Conservation (phyloP, 2,113 vertebrate genomes). For the Gavialis gangeticus region DNA sequence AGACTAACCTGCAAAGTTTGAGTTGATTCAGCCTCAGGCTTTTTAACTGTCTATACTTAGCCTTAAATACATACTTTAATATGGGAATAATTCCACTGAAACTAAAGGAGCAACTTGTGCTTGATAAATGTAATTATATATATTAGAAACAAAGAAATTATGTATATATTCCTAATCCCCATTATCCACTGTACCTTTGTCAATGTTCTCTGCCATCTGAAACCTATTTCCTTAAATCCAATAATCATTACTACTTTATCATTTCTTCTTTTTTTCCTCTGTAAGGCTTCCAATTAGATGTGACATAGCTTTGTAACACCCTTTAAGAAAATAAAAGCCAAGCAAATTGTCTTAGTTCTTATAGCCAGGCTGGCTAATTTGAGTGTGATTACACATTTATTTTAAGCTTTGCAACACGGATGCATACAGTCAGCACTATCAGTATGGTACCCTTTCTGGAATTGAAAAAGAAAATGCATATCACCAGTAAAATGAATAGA, state of each 20-base stretch:
- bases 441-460: not conserved
- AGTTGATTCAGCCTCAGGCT: too few relatives aligned
- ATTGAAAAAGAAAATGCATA: not conserved
- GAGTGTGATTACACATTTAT: not conserved
- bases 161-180: not conserved
- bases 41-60: not conserved
- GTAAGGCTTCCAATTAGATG: not conserved
- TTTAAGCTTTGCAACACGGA: not conserved
- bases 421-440: not conserved
- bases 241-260: not conserved
- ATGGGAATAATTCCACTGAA: not conserved
- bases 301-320: not conserved
- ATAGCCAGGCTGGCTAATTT: not conserved
- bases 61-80: not conserved
- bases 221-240: not conserved
- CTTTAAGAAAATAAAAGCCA: not conserved
- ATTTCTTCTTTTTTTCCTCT: not conserved
- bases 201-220: not conserved
- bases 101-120: not conserved
- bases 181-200: not conserved
- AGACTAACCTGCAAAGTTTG: too few relatives aligned
- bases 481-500: not conserved
- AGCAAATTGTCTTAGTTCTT: not conserved
- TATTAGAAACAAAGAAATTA: too few relatives aligned
- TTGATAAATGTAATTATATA: too few relatives aligned